phyloP scores from a whole-genome alignment of 2,797 vertebrate species.

The Clarias laeviceps region DNA sequence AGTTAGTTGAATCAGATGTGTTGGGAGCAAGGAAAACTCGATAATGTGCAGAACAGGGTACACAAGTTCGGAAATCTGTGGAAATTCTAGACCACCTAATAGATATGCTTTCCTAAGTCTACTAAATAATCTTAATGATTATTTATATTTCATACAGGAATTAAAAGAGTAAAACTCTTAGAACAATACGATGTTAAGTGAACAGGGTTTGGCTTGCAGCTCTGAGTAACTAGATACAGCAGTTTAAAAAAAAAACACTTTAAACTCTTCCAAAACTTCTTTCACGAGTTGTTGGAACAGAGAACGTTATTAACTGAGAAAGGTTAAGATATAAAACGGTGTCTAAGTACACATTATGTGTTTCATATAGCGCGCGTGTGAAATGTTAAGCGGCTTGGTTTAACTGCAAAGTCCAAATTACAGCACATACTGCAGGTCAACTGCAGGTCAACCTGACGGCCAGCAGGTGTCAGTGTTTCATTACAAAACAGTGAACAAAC shows the following conservation, averaged over 20 bases:
- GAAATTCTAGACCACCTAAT: background rate
- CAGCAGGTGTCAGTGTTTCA: constrained; percentile 47
- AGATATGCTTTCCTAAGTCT: background rate
- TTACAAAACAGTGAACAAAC: background rate
- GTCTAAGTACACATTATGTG: background rate
- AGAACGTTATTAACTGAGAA: background rate
- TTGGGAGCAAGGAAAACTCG: background rate
- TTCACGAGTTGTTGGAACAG: background rate
- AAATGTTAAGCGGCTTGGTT: background rate
- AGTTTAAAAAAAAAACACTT: background rate
- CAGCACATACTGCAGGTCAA: background rate
- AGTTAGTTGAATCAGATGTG: background rate
- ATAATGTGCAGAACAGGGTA: background rate
- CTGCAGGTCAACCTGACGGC: background rate
- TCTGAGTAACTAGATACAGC: background rate
- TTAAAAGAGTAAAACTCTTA: background rate
- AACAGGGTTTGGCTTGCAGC: background rate
- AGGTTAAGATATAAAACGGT: background rate
- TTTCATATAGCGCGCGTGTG: background rate
- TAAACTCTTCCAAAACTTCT: background rate
- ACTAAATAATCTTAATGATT: background rate
- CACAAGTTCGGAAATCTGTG: background rate
- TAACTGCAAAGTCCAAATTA: background rate
- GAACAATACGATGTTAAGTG: too few relatives aligned
- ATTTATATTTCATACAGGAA: background rate